Evolutionary conservation across 2,888 invertebrate genomes (phyloP).

Genomic region (Sesia apiformis): DNA sequence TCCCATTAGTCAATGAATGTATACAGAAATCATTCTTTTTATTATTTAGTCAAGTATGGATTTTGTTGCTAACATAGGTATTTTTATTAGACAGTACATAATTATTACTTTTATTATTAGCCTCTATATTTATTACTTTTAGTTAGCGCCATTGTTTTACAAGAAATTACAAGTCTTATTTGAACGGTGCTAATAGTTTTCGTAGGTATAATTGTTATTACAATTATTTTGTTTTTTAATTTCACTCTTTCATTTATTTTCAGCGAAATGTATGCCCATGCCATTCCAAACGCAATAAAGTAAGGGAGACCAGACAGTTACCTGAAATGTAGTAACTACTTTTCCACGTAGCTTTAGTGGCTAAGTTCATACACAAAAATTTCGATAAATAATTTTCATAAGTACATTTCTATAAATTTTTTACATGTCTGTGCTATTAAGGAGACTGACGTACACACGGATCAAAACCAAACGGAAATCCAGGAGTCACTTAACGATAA

Average conservation of each 20-base stretch:
- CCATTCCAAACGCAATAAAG: conserved; percentile 32
- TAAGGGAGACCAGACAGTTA: background rate
- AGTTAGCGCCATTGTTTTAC: too few relatives aligned
- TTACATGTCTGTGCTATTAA: conserved; percentile 64
- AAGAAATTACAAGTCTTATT: too few relatives aligned
- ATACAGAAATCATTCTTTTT: too few relatives aligned
- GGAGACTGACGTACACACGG: conserved; percentile 30
- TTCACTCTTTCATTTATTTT: conserved; percentile 20
- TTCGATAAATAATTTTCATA: background rate
- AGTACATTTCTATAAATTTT: conserved; percentile 19
- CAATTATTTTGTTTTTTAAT: background rate
- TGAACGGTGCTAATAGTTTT: too few relatives aligned
- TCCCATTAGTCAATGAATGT: too few relatives aligned
- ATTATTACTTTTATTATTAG: too few relatives aligned
- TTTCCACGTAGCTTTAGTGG: background rate
- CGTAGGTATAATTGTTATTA: too few relatives aligned
- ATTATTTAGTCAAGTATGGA: too few relatives aligned
- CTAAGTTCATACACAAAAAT: background rate
- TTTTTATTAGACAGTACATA: too few relatives aligned
- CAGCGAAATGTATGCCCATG: conserved; percentile 50
- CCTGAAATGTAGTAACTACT: background rate
- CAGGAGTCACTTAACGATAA: conserved; percentile 7
- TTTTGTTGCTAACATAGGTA: too few relatives aligned
- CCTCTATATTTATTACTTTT: too few relatives aligned
- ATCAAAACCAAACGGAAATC: conserved; percentile 12